These are phyloP conservation scores for Rutpela maculata DNA, from an alignment of 2,888 invertebrate species.

Conservation along the genomic window DNA sequence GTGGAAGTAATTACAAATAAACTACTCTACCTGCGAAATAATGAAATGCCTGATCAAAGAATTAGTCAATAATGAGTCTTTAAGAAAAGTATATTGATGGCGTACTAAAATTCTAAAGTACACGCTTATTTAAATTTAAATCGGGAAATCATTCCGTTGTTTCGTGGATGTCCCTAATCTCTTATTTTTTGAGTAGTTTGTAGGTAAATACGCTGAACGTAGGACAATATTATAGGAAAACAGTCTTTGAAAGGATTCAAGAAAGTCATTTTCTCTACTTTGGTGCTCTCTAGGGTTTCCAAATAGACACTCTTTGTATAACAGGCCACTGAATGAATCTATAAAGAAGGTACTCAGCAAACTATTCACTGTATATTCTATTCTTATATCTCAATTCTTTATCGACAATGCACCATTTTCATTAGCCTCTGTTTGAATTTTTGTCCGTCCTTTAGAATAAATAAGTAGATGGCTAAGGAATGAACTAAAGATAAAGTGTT, in stretches of 20 bases:
- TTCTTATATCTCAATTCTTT: slow-evolving; percentile 20
- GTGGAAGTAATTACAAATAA: too few species aligned
- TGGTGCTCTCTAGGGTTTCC: slow-evolving; percentile 22
- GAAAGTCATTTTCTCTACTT: slow-evolving; percentile 26
- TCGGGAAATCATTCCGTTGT: slow-evolving; percentile 2
- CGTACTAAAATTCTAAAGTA: too few species aligned
- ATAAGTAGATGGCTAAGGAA: too few species aligned
- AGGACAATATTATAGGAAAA: slow-evolving; percentile 27
- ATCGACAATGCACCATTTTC: slow-evolving; percentile 11
- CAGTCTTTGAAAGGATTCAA: slow-evolving; percentile 16
- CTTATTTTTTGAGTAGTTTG: slow-evolving; percentile 12
- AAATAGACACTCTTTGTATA: slow-evolving; percentile 36
- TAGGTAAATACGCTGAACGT: slow-evolving; percentile 14
- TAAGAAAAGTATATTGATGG: too few species aligned
- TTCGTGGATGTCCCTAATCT: slow-evolving; percentile 4
- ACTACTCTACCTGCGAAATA: too few species aligned
- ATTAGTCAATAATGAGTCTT: too few species aligned
- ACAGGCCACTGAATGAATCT: slow-evolving; percentile 20
- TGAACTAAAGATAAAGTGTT: too few species aligned
- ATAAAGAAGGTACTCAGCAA: slow-evolving; percentile 20
- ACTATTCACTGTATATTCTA: slow-evolving; percentile 27
- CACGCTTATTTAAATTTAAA: neutral
- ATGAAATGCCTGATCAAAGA: too few species aligned
- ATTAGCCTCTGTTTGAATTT: too few species aligned
- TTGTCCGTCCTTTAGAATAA: too few species aligned